These are phyloP conservation scores for Idaea biselata DNA, from an alignment of 2,888 invertebrate species.

Conservation along the genomic window DNA sequence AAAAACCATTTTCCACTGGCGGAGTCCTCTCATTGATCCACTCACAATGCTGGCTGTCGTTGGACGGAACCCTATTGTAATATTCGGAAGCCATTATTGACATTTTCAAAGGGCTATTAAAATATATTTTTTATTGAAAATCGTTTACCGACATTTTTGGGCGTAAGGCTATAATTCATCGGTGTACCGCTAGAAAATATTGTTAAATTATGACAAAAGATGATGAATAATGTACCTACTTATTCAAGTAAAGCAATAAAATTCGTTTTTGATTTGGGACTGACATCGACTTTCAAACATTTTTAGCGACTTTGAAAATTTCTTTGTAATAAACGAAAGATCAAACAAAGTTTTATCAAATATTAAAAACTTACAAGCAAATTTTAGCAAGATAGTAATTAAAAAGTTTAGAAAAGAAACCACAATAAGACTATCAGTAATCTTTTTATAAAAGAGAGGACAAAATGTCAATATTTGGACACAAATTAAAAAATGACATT, in stretches of 20 bases:
- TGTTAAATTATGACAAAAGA: conserved; percentile 31
- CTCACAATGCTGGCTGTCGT: conserved; percentile 67
- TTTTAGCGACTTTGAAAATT: not conserved
- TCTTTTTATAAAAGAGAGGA: too few species aligned
- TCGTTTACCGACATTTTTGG: conserved; percentile 52
- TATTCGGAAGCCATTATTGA: conserved; percentile 75
- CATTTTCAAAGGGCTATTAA: conserved; percentile 74
- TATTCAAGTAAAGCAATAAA: conserved; percentile 18
- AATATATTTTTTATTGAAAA: conserved; percentile 63
- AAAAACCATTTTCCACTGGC: conserved; percentile 68
- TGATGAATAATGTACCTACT: conserved; percentile 21
- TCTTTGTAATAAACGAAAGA: not conserved
- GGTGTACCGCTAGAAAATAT: conserved; percentile 36
- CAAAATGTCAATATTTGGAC: too few species aligned
- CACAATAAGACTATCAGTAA: too few species aligned
- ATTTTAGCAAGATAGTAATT: not conserved
- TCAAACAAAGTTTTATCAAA: not conserved
- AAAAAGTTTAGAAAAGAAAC: too few species aligned
- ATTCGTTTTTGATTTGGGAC: conserved; percentile 17
- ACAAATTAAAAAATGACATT: too few species aligned
- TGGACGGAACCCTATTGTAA: conserved; percentile 72
- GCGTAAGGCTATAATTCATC: conserved; percentile 44
- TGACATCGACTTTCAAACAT: conserved; percentile 3
- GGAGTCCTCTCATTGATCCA: conserved; percentile 59
- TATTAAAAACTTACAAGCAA: not conserved